Percentiles rank a stretch among this genome's conserved stretches.
These are phyloP conservation scores for Engraulis encrasicolus DNA, from an alignment of 2,113 vertebrate species.

Conservation along the genomic window DNA sequence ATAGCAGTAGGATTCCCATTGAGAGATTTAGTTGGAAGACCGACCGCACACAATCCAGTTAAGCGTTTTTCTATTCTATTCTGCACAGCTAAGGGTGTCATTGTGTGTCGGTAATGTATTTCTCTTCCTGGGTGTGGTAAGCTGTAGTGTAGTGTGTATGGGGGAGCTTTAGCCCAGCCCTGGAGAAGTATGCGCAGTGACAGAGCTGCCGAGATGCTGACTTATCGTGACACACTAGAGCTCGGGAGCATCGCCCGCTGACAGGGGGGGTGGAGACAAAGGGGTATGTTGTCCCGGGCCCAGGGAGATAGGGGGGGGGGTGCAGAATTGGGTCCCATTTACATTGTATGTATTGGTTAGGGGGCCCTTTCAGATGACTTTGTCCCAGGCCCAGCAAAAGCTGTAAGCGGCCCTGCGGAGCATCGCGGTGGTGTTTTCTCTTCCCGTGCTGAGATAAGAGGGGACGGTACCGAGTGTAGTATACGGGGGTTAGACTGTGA, in stretches of 20 bases:
- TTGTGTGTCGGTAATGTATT: constrained; percentile 66
- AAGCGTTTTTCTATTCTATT: not conserved
- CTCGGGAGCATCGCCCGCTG: too few species aligned
- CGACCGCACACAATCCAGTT: not conserved
- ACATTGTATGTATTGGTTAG: too few species aligned
- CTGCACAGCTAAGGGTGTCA: constrained; percentile 29
- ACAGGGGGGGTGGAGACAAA: too few species aligned
- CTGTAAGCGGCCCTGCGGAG: too few species aligned
- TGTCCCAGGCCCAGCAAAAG: too few species aligned
- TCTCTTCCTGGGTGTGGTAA: constrained; percentile 71
- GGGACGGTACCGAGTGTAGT: not conserved
- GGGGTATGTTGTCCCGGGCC: too few species aligned
- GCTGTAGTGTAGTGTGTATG: too few species aligned
- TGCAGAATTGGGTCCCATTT: too few species aligned
- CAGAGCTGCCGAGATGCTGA: constrained; percentile 71
- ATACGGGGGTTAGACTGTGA: not conserved
- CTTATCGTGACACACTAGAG: constrained; percentile 73
- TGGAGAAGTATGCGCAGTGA: constrained; percentile 69
- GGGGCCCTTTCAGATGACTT: too few species aligned
- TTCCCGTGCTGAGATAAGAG: constrained; percentile 4
- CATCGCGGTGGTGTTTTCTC: constrained; percentile 65
- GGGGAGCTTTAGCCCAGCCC: constrained; percentile 51
- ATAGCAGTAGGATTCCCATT: not conserved
- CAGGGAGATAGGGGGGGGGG: too few species aligned
- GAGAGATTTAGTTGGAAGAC: not conserved